Percentiles rank a stretch among this genome's conserved stretches.
Evolutionary conservation across 2,888 invertebrate genomes (phyloP).

Genomic region (Flexamia atlantica): DNA sequence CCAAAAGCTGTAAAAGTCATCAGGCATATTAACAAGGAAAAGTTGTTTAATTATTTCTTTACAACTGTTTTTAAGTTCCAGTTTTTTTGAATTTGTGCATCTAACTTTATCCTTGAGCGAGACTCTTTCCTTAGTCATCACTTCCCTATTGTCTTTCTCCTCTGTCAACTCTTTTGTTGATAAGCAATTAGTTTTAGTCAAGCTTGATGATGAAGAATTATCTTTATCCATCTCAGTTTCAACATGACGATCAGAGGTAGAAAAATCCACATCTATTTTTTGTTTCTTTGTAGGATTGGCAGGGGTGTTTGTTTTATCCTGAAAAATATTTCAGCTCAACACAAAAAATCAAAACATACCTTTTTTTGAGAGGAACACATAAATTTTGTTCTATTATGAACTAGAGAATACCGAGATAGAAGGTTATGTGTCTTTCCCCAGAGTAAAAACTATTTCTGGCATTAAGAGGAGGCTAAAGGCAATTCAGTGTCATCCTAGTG

Average conservation of each 20-base stretch:
- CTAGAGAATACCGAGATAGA: not conserved
- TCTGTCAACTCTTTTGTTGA: not conserved
- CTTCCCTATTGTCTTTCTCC: not conserved
- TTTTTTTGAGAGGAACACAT: not conserved
- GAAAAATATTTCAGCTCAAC: not conserved
- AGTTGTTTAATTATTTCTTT: constrained; percentile 81
- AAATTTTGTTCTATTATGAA: not conserved
- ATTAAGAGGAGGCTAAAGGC: not conserved
- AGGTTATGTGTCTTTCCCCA: too few species aligned
- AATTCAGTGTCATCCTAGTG: not conserved
- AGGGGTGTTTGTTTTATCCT: not conserved
- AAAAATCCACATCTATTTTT: constrained; percentile 24
- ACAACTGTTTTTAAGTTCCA: constrained; percentile 54
- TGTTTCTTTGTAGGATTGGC: constrained; percentile 60
- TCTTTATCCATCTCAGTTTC: not conserved
- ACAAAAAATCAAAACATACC: not conserved
- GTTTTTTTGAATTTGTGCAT: not conserved
- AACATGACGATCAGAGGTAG: not conserved
- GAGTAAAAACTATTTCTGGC: too few species aligned
- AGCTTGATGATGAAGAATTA: not conserved
- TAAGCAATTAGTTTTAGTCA: not conserved
- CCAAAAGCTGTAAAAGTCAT: constrained; percentile 93
- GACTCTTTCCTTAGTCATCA: not conserved
- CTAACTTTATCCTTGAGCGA: constrained; percentile 1
- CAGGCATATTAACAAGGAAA: constrained; percentile 91